Evolutionary conservation across 2,888 invertebrate genomes (phyloP), one percentile per base, ranked within the genome.

Genomic region (Timandra comae): DNA sequence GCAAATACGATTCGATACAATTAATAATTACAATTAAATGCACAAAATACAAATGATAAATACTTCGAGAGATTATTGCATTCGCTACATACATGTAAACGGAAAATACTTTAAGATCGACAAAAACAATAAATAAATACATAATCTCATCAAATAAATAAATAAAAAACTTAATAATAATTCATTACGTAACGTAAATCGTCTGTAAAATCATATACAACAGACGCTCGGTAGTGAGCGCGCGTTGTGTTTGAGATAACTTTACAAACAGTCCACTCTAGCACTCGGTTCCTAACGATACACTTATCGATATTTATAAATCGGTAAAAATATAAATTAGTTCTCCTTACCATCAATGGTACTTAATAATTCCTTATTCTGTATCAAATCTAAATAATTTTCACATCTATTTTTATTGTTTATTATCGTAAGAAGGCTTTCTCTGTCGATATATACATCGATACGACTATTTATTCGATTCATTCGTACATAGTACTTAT

Each of bases 361-460:
- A 36, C 26, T 36, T 33, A 24, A 28, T 41, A 31, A 35, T 49
- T 45, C 42, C 41, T 35, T 35, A 37, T 33, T 53, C 49, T 46
- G 63, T 75, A 70, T 69, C 67, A 71, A 72, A 75, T 69, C 65
- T 72, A 67, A 60, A 65, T 52, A 43, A 44, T 57, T 55, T 56
- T 56, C 46, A 52, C 47, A 55, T 63, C 53, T 61, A 47, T 58
- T 52, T 51, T 52, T 48, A 43, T 47, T 44, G 41, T 24, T 53
- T 53, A 40, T 60, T 57, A 59, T 52, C 47, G 32, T 44, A 56
- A 47, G 52, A 62, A 68, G 66, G 64, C 66, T 46, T 43, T 50
- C 40, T 43, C 25, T 38, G 43, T 16, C 16, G 16, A 16, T 16
- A 16, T 16, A 16, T 16, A 16, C 3, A 3, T 16, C 16, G 16